A percentile compares a stretch with the other conserved stretches of the same genome.
These are phyloP conservation scores for Lipotes vexillifer DNA, from an alignment of 2,113 vertebrate species.

Conservation along the genomic window DNA sequence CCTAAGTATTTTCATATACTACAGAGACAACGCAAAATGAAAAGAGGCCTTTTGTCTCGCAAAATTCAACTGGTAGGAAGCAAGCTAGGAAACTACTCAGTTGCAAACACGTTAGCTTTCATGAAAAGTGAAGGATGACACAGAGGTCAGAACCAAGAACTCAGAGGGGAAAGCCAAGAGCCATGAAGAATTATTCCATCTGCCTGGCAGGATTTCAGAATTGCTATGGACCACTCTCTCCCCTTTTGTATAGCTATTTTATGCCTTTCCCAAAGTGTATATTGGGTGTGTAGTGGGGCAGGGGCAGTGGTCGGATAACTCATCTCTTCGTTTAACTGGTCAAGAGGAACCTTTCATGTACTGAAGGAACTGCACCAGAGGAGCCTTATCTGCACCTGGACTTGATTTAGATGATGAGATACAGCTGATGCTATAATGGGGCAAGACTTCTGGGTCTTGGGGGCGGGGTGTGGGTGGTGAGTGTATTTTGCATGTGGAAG, in stretches of 20 bases:
- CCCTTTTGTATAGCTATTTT: not conserved
- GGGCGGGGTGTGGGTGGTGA: rapidly evolving
- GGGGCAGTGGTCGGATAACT: not conserved
- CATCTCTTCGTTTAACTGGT: not conserved
- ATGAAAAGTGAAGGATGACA: not conserved
- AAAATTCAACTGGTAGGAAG: not conserved
- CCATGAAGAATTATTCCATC: not conserved
- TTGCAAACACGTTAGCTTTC: not conserved
- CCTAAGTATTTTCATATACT: not conserved
- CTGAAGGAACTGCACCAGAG: not conserved
- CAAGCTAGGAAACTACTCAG: not conserved
- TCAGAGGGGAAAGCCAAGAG: not conserved
- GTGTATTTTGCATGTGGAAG: not conserved
- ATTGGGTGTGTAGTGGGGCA: rapidly evolving
- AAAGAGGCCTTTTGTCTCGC: not conserved
- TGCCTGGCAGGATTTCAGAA: not conserved
- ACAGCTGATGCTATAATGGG: not conserved
- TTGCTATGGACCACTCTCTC: not conserved
- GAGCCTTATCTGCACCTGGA: not conserved
- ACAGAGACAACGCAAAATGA: not conserved
- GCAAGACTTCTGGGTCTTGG: not conserved
- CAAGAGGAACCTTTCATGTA: not conserved
- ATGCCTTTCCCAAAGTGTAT: not conserved
- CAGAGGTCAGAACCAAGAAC: not conserved
- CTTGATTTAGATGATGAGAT: not conserved